Conservation (phyloP, 2,113 vertebrate genomes). For the Ictidomys tridecemlineatus region DNA sequence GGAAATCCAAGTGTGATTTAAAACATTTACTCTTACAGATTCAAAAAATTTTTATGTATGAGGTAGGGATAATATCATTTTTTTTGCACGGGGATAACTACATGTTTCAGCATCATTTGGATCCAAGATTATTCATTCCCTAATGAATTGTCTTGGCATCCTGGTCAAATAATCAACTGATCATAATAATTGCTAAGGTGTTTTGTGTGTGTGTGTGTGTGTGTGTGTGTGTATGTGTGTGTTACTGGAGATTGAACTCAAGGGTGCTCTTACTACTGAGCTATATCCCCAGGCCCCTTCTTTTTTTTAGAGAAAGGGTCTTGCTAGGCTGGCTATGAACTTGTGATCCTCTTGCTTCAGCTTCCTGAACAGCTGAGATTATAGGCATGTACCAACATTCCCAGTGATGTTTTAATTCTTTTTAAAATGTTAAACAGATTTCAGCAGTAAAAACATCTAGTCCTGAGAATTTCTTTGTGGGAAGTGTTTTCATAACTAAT, state of each 20-base stretch:
- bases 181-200: neutral
- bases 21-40: neutral
- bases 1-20: neutral
- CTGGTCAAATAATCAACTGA: neutral
- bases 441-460: neutral
- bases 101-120: neutral
- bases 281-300: too few species aligned
- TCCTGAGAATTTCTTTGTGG: neutral
- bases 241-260: too few species aligned
- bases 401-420: neutral
- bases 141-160: neutral
- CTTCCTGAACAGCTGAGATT: neutral
- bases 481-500: neutral
- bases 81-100: neutral
- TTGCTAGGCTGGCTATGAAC: neutral
- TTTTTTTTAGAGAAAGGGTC: neutral
- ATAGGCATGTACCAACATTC: too few species aligned
- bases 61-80: neutral
- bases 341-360: neutral
- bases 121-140: neutral
- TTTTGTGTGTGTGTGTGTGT: neutral
- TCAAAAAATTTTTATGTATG: neutral
- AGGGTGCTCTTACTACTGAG: too few species aligned
- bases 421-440: slow-evolving; percentile 6
- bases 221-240: too few species aligned